Evolutionary conservation across 64 coral and sea anemone genomes (phyloP).

Genomic region (Montipora efflorescens): DNA sequence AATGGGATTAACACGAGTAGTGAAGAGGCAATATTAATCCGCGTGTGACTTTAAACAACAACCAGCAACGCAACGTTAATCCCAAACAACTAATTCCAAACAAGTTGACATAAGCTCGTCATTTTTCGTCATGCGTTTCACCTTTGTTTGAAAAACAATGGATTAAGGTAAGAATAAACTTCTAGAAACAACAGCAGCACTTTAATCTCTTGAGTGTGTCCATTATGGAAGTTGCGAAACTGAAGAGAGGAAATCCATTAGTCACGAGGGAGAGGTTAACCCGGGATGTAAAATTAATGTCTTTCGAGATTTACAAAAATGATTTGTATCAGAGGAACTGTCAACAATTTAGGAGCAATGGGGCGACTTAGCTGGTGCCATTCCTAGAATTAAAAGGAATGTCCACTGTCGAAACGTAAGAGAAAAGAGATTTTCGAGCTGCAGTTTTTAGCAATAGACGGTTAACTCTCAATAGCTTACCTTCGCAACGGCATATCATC

Average conservation of each 20-base stretch:
- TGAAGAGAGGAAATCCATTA: background rate
- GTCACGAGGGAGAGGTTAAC: too few species aligned
- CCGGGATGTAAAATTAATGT: too few species aligned
- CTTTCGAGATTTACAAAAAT: too few species aligned
- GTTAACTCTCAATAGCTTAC: background rate
- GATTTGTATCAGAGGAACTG: too few species aligned
- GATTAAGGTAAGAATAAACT: background rate
- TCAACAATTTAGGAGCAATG: too few species aligned
- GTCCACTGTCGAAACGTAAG: too few species aligned
- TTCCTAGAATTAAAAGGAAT: too few species aligned
- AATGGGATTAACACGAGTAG: background rate
- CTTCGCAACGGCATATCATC: background rate
- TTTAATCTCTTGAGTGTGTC: background rate
- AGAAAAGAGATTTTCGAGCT: too few species aligned
- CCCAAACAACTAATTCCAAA: background rate
- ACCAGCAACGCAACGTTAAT: background rate
- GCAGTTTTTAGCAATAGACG: too few species aligned
- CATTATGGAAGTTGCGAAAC: background rate
- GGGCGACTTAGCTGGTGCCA: too few species aligned
- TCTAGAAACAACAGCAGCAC: background rate
- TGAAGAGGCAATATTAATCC: background rate
- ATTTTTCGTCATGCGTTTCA: background rate
- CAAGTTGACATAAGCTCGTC: background rate
- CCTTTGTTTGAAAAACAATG: background rate
- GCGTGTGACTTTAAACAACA: background rate